These are phyloP conservation scores for Myripristis jacobus DNA, from an alignment of 2,797 vertebrate species.

Conservation along the genomic window DNA sequence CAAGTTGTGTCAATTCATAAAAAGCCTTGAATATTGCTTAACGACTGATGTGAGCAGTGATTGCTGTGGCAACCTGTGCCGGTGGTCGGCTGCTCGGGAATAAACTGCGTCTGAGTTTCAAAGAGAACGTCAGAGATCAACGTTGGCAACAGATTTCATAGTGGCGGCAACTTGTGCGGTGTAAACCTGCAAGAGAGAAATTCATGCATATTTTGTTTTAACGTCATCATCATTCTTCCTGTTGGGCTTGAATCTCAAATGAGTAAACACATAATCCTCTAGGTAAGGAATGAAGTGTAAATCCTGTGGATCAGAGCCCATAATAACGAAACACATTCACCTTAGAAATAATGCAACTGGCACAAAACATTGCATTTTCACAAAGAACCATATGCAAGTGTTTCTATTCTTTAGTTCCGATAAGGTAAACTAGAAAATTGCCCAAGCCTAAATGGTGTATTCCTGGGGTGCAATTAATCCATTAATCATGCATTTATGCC, in stretches of 20 bases:
- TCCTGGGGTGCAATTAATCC: slow-evolving; percentile 13
- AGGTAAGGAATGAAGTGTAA: neutral
- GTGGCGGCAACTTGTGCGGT: neutral
- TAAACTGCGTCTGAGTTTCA: neutral
- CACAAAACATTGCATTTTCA: neutral
- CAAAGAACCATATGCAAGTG: neutral
- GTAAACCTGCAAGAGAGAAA: neutral
- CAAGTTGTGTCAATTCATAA: neutral
- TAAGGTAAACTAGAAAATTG: slow-evolving; percentile 1
- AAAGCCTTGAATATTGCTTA: neutral
- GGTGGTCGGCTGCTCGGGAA: neutral
- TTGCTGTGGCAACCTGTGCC: neutral
- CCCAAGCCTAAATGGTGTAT: neutral
- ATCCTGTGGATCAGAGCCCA: neutral
- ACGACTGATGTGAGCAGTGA: neutral
- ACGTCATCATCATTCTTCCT: neutral
- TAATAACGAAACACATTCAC: neutral
- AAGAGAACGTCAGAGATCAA: neutral
- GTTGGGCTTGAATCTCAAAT: neutral
- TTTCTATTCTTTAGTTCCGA: neutral
- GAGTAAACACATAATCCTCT: neutral
- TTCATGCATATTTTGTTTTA: neutral
- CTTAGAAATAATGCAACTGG: neutral
- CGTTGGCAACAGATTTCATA: too few relatives aligned
- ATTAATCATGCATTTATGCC: slow-evolving; percentile 16